Percentiles rank a stretch among this genome's conserved stretches.
Conservation (phyloP, 2,888 invertebrate species). For the Conistra vaccinii region DNA sequence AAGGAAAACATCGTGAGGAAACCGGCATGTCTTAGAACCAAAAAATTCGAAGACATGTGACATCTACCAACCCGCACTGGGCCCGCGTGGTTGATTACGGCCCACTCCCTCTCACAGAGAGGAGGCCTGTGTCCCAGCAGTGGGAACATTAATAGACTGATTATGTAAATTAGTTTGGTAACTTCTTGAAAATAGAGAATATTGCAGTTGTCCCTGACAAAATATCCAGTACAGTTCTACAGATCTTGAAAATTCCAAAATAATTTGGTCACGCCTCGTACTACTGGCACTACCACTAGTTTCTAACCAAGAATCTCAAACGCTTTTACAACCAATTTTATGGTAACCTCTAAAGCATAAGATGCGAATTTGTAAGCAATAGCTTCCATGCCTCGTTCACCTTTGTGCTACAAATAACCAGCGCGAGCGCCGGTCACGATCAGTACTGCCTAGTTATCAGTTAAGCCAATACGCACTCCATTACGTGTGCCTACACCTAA, state of each 20-base stretch:
- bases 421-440: conserved; percentile 52
- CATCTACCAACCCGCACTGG: no score
- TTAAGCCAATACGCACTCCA: conserved; percentile 40
- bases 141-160: no score
- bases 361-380: conserved; percentile 40
- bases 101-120: no score
- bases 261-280: no score
- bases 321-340: conserved; percentile 20
- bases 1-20: no score
- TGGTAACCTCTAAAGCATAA: conserved; percentile 24
- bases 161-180: not conserved
- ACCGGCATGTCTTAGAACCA: no score
- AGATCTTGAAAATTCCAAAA: no score
- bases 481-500: conserved; percentile 32
- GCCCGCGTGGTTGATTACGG: no score
- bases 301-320: not conserved
- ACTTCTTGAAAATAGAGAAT: not conserved
- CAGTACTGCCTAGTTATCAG: conserved; percentile 47
- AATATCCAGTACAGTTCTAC: no score
- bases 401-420: conserved; percentile 55
- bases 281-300: not conserved
- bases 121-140: no score
- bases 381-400: conserved; percentile 44
- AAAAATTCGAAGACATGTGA: no score
- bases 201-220: no score